Evolutionary conservation across 2,113 vertebrate species (phyloP), one percentile per base, ranked within the genome.

Genomic region (Trogon surrucura): DNA sequence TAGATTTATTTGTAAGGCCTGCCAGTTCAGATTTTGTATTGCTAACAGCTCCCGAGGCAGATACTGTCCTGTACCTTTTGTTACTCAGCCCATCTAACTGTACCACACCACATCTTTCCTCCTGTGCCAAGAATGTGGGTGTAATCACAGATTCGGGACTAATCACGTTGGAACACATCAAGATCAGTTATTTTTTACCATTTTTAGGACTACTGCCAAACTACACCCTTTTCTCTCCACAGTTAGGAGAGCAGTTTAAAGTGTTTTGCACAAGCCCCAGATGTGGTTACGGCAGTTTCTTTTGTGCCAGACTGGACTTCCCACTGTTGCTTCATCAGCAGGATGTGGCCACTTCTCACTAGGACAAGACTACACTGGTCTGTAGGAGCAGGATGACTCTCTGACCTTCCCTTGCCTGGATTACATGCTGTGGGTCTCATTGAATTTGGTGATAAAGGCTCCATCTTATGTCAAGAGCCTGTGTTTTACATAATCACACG

Each of bases 101-200:
- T 82, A 79, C 83, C 86, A 58, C 86, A 32, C 65, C 3, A 11
- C 77, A 58, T 85, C 93, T 38, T 41, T 65, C 78, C 91, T 89
- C 36, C 57, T 61, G 57, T 96, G 92, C 93, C 96, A 96, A 51
- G 93, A 92, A 93, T 48, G 92, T 92, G 95, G 92, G 88, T 61
- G 91, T 79, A 95, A 96, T 67, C 88, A 16, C 60, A 45, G 58
- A 34, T 72, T 85, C 80, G 22, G 83, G 70, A 50, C 83, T 92
- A 75, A 77, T 88, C 83, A 0, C 92, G 95, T 94, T 94, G 77
- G 86, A 94, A 93, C 93, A 95, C 73, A 95, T 96, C 91, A 51
- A 44, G 84, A 96, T 89, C 65, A 56, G 77, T 84, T 94, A 20
- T n/a, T 91, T 91, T 80, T 84, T 50, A 58, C 54, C 38, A 25